Evolutionary conservation across 2,113 vertebrate species (phyloP), one percentile per base, ranked within the genome.

Genomic region (Mohoua ochrocephala): DNA sequence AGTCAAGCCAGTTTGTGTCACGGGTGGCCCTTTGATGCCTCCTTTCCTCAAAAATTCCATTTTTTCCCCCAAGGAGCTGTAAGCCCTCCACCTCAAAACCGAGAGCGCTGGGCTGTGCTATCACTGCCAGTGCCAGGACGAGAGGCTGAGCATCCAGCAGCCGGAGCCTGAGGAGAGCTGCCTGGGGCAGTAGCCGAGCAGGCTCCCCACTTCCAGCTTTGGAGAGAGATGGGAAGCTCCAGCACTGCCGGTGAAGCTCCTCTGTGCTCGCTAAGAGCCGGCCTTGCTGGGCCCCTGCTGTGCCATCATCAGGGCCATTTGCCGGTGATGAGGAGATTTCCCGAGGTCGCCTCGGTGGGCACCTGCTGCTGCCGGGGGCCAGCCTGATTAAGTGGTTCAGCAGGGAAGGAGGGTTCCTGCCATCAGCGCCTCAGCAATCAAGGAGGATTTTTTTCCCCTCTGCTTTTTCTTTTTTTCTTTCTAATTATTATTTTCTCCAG

Each of bases 171-270:
- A 22, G 42, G 63, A 33, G 26, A 50, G 33, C 39, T 41, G 64
- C 44, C 33, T 0, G 0, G n/a, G 39, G 28, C 3, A 41, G 18
- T 2, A 11, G 6, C 0, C 0, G 56, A n/a, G 56, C 65, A 10
- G 21, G 23, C 21, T 82, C 13, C 27, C 22, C 11, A 1, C 17
- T 35, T 8, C 22, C 44, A n/a, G 59, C 24, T 2, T 0, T 6
- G 23, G 7, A 7, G 50, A 67, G 54, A n/a, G n/a, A 2, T 1
- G 22, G 49, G 61, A 69, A 65, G 37, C 45, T 73, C 75, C 31
- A 1, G 70, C 63, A 1, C 24, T 6, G 65, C 28, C 0, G 0
- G 19, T 3, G 79, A 44, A 71, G 74, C 65, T 91, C 20, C 42
- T 26, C 49, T 1, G 19, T 0, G 2, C 67, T 79, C 0, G 2